A percentile compares a stretch with the other conserved stretches of the same genome.
Conservation (phyloP, 2,888 invertebrate genomes). For the Tridacna gigas region DNA sequence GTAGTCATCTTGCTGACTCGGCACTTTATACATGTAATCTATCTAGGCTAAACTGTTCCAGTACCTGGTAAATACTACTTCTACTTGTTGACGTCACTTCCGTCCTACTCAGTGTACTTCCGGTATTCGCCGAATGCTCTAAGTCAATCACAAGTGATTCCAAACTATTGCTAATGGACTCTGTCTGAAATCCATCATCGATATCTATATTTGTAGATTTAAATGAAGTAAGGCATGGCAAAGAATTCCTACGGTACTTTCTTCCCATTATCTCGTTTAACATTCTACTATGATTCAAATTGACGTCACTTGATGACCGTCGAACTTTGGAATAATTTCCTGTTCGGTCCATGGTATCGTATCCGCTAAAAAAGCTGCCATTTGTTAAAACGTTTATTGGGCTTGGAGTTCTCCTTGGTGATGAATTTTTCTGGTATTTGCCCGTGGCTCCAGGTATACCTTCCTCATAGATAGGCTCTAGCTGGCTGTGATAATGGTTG, state of each 20-base stretch:
- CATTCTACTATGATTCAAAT: conserved; percentile 9
- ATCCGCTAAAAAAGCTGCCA: conserved; percentile 4
- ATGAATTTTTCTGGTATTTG: not conserved
- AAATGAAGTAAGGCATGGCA: conserved; percentile 6
- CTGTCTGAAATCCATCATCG: not conserved
- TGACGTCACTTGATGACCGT: not conserved
- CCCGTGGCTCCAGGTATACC: not conserved
- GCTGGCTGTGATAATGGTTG: conserved; percentile 6
- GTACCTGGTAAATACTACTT: conserved; percentile 12
- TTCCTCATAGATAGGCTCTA: conserved; percentile 17
- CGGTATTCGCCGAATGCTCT: not conserved
- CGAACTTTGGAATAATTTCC: not conserved
- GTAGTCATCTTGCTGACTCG: too few relatives aligned
- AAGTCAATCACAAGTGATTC: conserved; percentile 11
- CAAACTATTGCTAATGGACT: not conserved
- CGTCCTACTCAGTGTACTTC: not conserved
- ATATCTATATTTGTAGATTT: not conserved
- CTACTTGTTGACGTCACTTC: conserved; percentile 14
- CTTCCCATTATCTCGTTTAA: conserved; percentile 14
- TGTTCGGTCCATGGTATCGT: not conserved
- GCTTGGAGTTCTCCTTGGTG: not conserved
- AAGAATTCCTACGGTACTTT: conserved; percentile 5
- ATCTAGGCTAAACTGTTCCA: not conserved
- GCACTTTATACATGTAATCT: too few relatives aligned
- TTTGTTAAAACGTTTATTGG: conserved; percentile 19